A percentile compares a stretch with the other conserved stretches of the same genome.
phyloP scores from a whole-genome alignment of 2,797 vertebrate species.

The Anguilla pacifica region DNA sequence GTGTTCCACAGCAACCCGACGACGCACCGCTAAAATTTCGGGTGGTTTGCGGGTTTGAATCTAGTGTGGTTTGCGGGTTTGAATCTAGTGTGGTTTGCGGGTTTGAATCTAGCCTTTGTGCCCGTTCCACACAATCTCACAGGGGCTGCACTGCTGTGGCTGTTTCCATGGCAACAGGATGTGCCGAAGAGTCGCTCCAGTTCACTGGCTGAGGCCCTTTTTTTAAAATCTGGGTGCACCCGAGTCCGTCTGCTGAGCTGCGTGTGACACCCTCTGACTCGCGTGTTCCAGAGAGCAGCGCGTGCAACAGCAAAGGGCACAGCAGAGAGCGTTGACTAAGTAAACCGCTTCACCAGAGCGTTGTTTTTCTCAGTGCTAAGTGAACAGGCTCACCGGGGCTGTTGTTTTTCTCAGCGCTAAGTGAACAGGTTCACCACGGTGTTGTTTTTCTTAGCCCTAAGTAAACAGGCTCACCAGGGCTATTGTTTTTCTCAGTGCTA shows the following conservation, averaged over 20 bases:
- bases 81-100: neutral
- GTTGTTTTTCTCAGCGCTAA: conserved; percentile 65
- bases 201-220: conserved; percentile 26
- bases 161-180: conserved; percentile 70
- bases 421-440: no score
- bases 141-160: conserved; percentile 51
- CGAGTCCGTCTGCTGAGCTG: no score
- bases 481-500: conserved; percentile 45
- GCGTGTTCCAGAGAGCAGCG: no score
- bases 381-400: conserved; percentile 28
- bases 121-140: conserved; percentile 41
- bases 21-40: neutral
- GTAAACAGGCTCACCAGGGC: neutral
- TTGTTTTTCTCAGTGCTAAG: no score
- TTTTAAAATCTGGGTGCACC: neutral
- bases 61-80: no score
- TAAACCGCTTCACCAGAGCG: no score
- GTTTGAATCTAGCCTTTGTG: conserved; percentile 38
- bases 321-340: no score
- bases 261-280: no score
- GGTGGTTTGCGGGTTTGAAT: neutral
- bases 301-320: no score
- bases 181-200: conserved; percentile 42
- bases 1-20: no score
- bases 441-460: no score